Conservation (phyloP, 2,113 vertebrate genomes). For the Silurus asotus region DNA sequence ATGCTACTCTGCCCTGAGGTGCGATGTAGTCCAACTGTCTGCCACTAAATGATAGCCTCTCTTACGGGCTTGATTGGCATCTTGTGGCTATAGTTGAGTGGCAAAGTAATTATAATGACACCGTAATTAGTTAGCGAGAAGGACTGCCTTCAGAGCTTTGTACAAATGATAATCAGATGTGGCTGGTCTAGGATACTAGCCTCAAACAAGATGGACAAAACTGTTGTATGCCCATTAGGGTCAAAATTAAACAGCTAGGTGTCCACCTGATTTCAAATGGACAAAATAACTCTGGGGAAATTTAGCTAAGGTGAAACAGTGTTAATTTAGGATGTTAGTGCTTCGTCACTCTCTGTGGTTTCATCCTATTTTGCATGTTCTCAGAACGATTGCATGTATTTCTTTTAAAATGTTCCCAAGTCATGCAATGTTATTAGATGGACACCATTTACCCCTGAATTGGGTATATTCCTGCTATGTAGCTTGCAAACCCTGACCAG, state of each 20-base stretch:
- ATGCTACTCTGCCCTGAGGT: constrained; percentile 22
- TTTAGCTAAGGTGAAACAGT: neutral
- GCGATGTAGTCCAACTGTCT: constrained; percentile 30
- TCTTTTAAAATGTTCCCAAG: neutral
- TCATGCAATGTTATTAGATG: neutral
- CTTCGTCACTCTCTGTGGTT: neutral
- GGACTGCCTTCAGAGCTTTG: constrained; percentile 5
- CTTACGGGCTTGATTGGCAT: constrained; percentile 11
- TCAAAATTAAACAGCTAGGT: neutral
- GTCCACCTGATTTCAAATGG: neutral
- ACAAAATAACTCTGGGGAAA: neutral
- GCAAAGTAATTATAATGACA: constrained; percentile 33
- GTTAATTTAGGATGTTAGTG: neutral
- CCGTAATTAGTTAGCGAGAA: constrained; percentile 9
- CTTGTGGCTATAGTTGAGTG: constrained; percentile 2
- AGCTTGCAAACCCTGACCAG: neutral
- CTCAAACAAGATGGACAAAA: neutral
- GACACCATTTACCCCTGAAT: neutral
- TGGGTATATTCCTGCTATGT: neutral
- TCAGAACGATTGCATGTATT: neutral
- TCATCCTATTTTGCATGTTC: neutral
- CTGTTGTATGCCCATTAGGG: neutral
- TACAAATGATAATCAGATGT: constrained; percentile 24
- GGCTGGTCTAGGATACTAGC: neutral
- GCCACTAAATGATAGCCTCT: constrained; percentile 21